Conservation (phyloP, 2,113 vertebrate genomes). For the Castor canadensis region DNA sequence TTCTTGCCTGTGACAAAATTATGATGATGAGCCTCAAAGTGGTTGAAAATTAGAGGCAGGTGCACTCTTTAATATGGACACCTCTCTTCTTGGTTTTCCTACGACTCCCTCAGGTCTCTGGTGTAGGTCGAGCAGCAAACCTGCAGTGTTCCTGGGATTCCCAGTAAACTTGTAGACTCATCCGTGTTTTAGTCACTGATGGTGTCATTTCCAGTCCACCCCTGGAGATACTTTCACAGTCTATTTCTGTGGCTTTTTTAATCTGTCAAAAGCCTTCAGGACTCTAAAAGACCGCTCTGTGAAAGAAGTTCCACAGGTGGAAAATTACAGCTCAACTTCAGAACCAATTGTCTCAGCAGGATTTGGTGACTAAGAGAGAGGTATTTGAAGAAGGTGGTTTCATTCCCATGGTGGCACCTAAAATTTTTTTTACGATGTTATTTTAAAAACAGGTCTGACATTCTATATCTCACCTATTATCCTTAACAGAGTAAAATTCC, state of each 20-base stretch:
- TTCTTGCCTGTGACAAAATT: neutral
- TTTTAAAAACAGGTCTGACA: conserved; percentile 34
- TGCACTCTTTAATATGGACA: neutral
- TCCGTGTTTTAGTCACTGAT: neutral
- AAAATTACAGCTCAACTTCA: conserved; percentile 37
- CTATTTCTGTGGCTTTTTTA: conserved; percentile 52
- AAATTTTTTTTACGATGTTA: neutral
- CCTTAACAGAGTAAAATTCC: neutral
- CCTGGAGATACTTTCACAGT: neutral
- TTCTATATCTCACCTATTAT: neutral
- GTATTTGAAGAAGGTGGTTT: conserved; percentile 36
- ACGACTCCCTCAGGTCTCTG: neutral
- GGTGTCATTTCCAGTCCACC: neutral
- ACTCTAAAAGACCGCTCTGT: neutral
- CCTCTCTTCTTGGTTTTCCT: neutral
- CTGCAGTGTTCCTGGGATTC: neutral
- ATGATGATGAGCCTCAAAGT: neutral
- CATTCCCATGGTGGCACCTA: neutral
- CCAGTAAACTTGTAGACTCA: neutral
- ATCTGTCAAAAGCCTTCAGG: conserved; percentile 24
- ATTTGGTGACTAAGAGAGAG: neutral
- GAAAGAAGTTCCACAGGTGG: neutral
- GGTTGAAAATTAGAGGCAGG: neutral
- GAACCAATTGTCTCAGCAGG: conserved; percentile 4
- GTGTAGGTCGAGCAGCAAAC: neutral